These are phyloP conservation scores for Cyphomyrus plagiostoma DNA, from an alignment of 2,113 vertebrate species.

Conservation along the genomic window DNA sequence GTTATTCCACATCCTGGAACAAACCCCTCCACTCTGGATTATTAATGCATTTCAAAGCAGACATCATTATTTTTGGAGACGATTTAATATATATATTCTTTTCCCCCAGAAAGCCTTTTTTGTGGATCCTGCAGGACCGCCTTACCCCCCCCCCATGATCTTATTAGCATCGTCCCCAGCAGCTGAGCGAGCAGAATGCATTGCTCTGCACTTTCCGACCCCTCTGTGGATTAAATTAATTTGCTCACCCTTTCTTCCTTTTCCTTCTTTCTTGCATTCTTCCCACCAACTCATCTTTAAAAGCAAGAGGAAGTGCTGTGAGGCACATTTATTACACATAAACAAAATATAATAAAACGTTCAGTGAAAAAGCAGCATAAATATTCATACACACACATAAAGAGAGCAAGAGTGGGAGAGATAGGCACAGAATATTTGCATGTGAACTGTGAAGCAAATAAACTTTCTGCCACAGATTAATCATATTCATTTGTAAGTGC, in stretches of 20 bases:
- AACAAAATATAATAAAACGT: slow-evolving; percentile 59
- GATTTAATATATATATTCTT: slow-evolving; percentile 61
- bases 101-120: slow-evolving; percentile 76
- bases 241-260: slow-evolving; percentile 56
- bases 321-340: slow-evolving; percentile 77
- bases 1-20: slow-evolving; percentile 52
- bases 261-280: slow-evolving; percentile 39
- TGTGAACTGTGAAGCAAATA: background rate
- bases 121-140: slow-evolving; percentile 77
- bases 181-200: slow-evolving; percentile 81
- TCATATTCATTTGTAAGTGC: background rate
- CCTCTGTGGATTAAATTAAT: slow-evolving; percentile 83
- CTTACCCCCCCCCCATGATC: slow-evolving; percentile 77
- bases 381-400: slow-evolving; percentile 14
- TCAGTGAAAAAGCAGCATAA: slow-evolving; percentile 28
- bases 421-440: slow-evolving; percentile 12
- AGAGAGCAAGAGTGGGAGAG: slow-evolving; percentile 10
- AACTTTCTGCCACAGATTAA: slow-evolving; percentile 7
- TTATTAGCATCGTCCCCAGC: slow-evolving; percentile 84
- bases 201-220: slow-evolving; percentile 92
- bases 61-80: slow-evolving; percentile 88
- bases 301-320: slow-evolving; percentile 53
- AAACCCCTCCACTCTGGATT: slow-evolving; percentile 70
- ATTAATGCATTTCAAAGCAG: slow-evolving; percentile 81
- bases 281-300: slow-evolving; percentile 52